Base-by-base conservation (phyloP, 1,140 invertebrate genomes). In the Hyles vespertilio region DNA sequence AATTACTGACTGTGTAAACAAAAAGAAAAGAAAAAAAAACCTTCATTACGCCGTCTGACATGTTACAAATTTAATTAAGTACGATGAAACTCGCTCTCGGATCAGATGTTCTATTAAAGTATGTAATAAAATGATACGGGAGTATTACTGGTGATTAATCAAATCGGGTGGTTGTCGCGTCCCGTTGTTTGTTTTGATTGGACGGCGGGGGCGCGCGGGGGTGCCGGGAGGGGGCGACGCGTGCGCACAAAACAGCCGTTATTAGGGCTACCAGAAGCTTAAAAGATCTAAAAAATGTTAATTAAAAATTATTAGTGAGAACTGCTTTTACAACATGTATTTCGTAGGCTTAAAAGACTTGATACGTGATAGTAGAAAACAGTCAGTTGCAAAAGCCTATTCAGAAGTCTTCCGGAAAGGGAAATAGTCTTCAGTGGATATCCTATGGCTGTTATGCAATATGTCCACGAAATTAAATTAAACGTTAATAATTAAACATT, bases 161-260 rank as follows among this genome's bases (percentile, higher is more conserved):
- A 56, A 47, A 59, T 32, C 12, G 47, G 12, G 51, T 11, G 51
- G 43, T 46, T 56, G 59, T 59, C 53, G 58, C 43, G 61, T 57
- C 54, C 59, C 40, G 40, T 33, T 59, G 52, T 48, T 56, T 51
- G 50, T 51, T 51, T 51, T 51, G 50, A 51, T 51, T 8, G 32
- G 45, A 36, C 59, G 22, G 58, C 53, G 54, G 61, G 51, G 48
- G 60, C 61, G 67, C 48, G 56, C 58, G 63, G 33, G n/a, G 40
- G 57, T 54, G 40, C 12, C 52, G 45, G 46, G 64, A n/a, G 58
- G 51, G 54, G 63, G 51, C 49, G 60, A 63, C 63, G 63, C 63
- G 67, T 69, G 67, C 51, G 56, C 60, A 65, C 49, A 53, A 46
- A 52, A 47, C 63, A 69, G 65, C 67, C 56, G 67, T 69, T 69